Evolutionary conservation across 2,888 invertebrate genomes (phyloP), one percentile per base, ranked within the genome.

Genomic region (Xestobium rufovillosum): DNA sequence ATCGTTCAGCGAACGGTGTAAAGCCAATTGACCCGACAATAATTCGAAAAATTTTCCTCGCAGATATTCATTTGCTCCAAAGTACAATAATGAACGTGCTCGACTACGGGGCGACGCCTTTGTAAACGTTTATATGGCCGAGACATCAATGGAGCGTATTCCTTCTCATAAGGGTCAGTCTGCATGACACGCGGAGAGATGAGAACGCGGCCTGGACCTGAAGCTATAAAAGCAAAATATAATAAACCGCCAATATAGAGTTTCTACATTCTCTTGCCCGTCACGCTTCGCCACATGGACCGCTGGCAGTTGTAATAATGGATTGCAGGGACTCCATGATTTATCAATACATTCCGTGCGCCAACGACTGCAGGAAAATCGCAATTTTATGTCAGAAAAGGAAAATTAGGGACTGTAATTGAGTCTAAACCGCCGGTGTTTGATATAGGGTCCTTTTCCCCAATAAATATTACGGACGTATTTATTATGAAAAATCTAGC

Each of bases 141-240:
- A 38, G 34, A 39, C 27, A 42, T 39, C 36, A 40, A 31, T 41
- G 36, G 38, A n/a, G n/a, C n/a, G n/a, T n/a, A n/a, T n/a, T n/a
- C n/a, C n/a, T n/a, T n/a, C n/a, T n/a, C n/a, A n/a, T n/a, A n/a
- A n/a, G n/a, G n/a, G n/a, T n/a, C n/a, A n/a, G 45, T 48, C 47
- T 48, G 46, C 41, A 41, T 26, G 38, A 31, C 33, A 31, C 25
- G 23, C n/a, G n/a, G 39, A 43, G 42, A 39, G 45, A 49, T 43
- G 38, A 42, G 48, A 48, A 39, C 39, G 40, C 42, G n/a, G n/a
- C n/a, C 44, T 36, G 39, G 43, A 36, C 37, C 23, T 34, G 31
- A 36, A 43, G 45, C 44, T 41, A 50, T 50, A 49, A 48, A 50
- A 48, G 50, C 49, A 46, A 51, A 51, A 51, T 50, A 48, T 47